phyloP scores from a whole-genome alignment of 2,888 invertebrate species.

The Pyralis farinalis region DNA sequence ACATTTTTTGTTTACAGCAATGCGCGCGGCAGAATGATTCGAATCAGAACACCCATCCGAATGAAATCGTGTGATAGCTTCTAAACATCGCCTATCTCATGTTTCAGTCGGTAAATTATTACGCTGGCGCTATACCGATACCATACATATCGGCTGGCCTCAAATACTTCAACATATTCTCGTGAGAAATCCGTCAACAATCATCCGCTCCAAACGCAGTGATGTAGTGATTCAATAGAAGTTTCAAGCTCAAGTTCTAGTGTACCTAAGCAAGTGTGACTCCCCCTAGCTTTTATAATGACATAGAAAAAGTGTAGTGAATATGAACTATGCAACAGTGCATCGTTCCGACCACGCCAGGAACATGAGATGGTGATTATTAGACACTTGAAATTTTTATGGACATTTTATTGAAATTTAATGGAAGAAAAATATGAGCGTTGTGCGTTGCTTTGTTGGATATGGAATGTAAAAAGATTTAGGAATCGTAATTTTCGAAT shows the following conservation, averaged over 20 bases:
- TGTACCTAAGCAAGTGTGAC: conserved; percentile 42
- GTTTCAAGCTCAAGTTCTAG: conserved; percentile 42
- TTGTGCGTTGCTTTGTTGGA: conserved; percentile 71
- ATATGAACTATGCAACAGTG: conserved; percentile 37
- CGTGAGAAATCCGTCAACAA: conserved; percentile 46
- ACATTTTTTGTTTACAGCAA: conserved; percentile 83
- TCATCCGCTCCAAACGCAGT: conserved; percentile 37
- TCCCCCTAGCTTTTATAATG: conserved; percentile 46
- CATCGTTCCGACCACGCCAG: conserved; percentile 38
- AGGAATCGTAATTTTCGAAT: conserved; percentile 42
- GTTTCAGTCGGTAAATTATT: conserved; percentile 83
- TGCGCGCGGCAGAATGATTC: conserved; percentile 90
- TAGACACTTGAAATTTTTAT: conserved; percentile 56
- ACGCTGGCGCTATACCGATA: conserved; percentile 68
- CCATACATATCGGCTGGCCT: conserved; percentile 68
- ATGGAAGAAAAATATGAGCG: conserved; percentile 46
- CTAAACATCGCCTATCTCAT: conserved; percentile 85
- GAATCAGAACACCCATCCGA: conserved; percentile 91
- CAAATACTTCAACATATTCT: conserved; percentile 65
- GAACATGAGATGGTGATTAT: conserved; percentile 74
- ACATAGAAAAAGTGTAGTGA: conserved; percentile 44
- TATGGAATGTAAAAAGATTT: conserved; percentile 58
- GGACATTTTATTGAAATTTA: conserved; percentile 52
- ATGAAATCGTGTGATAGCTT: conserved; percentile 92
- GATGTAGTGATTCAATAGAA: conserved; percentile 42